Conservation (phyloP, 2,113 vertebrate genomes). For the Pseudonaja textilis region DNA sequence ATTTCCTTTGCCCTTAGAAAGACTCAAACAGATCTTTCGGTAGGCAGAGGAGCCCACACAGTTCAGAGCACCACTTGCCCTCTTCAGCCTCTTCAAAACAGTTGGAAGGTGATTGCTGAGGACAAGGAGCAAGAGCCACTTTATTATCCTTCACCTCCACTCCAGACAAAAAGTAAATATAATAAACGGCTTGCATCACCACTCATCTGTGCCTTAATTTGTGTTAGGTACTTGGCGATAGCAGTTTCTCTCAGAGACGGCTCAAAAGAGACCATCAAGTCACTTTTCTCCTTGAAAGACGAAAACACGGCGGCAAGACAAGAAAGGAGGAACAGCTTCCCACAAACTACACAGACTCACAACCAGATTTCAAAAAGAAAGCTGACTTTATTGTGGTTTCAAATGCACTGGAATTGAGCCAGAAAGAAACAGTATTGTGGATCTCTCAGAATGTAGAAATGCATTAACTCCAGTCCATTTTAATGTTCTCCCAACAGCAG, state of each 20-base stretch:
- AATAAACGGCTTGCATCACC: background rate
- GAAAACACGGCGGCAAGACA: background rate
- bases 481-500: background rate
- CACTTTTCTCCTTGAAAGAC: background rate
- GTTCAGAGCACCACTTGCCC: background rate
- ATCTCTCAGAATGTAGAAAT: background rate
- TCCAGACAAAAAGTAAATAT: background rate
- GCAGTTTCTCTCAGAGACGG: background rate
- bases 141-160: background rate
- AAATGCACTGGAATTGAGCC: background rate
- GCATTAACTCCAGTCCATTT: background rate
- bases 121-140: background rate
- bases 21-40: background rate
- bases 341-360: background rate
- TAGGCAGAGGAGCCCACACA: background rate
- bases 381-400: background rate
- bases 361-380: background rate
- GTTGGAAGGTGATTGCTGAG: background rate
- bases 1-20: background rate
- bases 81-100: background rate
- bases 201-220: background rate
- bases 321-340: background rate
- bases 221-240: background rate
- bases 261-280: background rate
- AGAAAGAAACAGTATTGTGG: background rate